A percentile compares a stretch with the other conserved stretches of the same genome.
Conservation (phyloP, 2,888 invertebrate species). For the Oxystoma pomonae region DNA sequence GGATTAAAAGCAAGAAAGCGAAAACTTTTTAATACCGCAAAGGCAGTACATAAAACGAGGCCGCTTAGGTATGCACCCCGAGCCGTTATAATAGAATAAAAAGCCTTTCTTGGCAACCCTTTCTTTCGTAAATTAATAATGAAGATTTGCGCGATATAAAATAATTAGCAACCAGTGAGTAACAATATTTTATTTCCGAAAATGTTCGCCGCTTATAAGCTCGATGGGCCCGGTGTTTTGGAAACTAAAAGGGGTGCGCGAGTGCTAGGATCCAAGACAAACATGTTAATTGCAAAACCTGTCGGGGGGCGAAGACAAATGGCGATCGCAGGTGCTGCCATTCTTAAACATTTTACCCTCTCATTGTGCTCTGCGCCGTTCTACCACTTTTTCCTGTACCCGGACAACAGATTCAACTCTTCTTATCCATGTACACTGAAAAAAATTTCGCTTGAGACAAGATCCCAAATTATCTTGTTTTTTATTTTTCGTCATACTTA, state of each 20-base stretch:
- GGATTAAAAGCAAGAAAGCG: constrained; percentile 7
- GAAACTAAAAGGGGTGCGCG: constrained; percentile 26
- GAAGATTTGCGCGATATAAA: constrained; percentile 33
- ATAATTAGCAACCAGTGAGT: constrained; percentile 30
- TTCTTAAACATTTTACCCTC: constrained; percentile 26
- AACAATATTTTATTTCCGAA: constrained; percentile 27
- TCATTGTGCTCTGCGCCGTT: constrained; percentile 28
- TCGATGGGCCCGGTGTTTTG: neutral
- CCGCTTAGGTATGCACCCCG: constrained; percentile 29
- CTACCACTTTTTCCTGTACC: too few species aligned
- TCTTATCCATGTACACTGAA: too few species aligned
- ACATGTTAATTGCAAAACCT: constrained; percentile 42
- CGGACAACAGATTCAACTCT: too few species aligned
- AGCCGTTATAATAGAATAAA: constrained; percentile 28
- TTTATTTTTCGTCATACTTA: too few species aligned
- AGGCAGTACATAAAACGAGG: constrained; percentile 30
- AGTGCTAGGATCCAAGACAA: constrained; percentile 29
- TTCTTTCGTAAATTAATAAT: constrained; percentile 36
- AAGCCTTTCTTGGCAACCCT: constrained; percentile 34
- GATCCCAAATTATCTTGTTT: too few species aligned
- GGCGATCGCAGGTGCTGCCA: constrained; percentile 40
- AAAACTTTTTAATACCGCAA: constrained; percentile 1
- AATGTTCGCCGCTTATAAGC: constrained; percentile 19
- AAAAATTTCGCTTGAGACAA: too few species aligned
- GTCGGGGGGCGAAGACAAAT: constrained; percentile 42